Evolutionary conservation across 2,888 invertebrate genomes (phyloP).

Genomic region (Caenorhabditis sp.): DNA sequence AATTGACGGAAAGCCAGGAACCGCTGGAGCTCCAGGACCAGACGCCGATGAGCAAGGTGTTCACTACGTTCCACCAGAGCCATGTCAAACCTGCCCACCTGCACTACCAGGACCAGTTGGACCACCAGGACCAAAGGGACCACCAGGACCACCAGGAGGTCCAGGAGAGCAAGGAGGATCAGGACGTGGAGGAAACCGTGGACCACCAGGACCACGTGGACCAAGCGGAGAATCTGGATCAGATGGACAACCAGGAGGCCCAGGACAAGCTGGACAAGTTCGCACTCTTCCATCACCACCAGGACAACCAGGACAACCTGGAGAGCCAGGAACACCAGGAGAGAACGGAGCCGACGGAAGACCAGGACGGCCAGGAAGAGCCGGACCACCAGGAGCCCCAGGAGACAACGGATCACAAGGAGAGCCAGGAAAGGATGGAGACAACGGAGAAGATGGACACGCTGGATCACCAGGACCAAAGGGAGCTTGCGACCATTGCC

Average conservation of each 20-base stretch:
- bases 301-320: slow-evolving; percentile 48
- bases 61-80: slow-evolving; percentile 36
- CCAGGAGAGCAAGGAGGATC: slow-evolving; percentile 40
- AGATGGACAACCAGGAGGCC: slow-evolving; percentile 48
- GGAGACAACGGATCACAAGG: slow-evolving; percentile 49
- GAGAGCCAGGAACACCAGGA: slow-evolving; percentile 54
- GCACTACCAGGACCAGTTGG: slow-evolving; percentile 57
- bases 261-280: slow-evolving; percentile 45
- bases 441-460: slow-evolving; percentile 46
- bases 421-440: slow-evolving; percentile 53
- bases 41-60: slow-evolving; percentile 43
- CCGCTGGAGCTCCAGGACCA: slow-evolving; percentile 41
- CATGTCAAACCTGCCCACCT: slow-evolving; percentile 42
- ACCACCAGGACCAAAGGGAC: slow-evolving; percentile 55
- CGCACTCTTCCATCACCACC: slow-evolving; percentile 44
- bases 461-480: slow-evolving; percentile 46
- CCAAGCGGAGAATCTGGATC: slow-evolving; percentile 47
- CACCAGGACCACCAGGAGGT: slow-evolving; percentile 50
- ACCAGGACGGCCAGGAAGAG: slow-evolving; percentile 53
- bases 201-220: slow-evolving; percentile 50
- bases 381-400: slow-evolving; percentile 50
- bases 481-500: slow-evolving; percentile 48
- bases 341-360: slow-evolving; percentile 50
- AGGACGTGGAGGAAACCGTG: slow-evolving; percentile 44
- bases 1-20: slow-evolving; percentile 39